Evolutionary conservation across 2,797 vertebrate species (phyloP), one percentile per base, ranked within the genome.

Genomic region (Chelmon rostratus): DNA sequence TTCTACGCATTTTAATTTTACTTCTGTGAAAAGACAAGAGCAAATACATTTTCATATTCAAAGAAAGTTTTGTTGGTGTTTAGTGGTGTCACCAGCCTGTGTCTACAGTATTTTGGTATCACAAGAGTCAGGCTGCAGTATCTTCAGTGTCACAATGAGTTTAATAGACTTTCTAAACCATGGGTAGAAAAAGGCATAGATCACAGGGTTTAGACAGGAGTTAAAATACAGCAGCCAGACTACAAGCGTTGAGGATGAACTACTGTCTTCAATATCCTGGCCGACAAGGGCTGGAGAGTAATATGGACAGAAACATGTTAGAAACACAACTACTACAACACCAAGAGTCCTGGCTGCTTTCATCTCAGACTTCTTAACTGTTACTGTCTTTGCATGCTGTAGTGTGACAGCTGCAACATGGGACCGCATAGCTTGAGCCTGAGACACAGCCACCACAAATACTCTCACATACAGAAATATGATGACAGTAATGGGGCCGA

Each of bases 391-490:
- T 54, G 53, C 4, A 3, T 7, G 5, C 53, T 28, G 23, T 15
- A 31, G 13, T 6, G 53, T 54, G 13, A 54, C 25, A 15, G 53
- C 25, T 54, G 25, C 15, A 18, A 6, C 18, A 2, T 31, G 53
- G 6, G 25, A 6, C 2, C 15, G 53, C 25, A 54, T 18, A 6
- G 53, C 53, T 7, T 12, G 53, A 54, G 53, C 53, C 28, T 54
- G 53, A 54, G 25, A 54, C 53, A 54, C 25, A 54, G 53, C 53
- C 53, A 54, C 53, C 25, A 54, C 6, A 54, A 54, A 54, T 18
- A 54, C 8, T 54, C 53, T 54, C 25, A 54, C 3, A 18, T 54
- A 54, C 15, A 54, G 28, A 28, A 31, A 12, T 18, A 31, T 12
- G 8, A 54, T 54, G 25, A 54, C 13, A 31, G 5, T 4, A 5